Conservation (phyloP, 2,888 invertebrate species). For the Drosophila mayaguana region DNA sequence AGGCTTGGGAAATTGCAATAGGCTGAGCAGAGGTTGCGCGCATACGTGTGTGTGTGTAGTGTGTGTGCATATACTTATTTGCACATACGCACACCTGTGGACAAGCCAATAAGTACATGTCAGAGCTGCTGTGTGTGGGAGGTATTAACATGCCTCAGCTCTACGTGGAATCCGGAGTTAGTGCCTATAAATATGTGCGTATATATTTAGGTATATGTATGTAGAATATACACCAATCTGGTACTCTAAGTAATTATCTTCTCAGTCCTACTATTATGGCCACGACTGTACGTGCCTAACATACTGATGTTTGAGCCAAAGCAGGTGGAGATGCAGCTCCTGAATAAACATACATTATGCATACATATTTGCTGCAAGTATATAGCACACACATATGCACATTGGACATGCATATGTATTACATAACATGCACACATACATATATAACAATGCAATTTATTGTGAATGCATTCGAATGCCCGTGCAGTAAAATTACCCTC, state of each 20-base stretch:
- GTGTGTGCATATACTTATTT: not conserved
- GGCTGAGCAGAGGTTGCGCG: not conserved
- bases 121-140: too few relatives aligned
- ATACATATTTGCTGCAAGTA: not conserved
- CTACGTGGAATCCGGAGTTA: too few relatives aligned
- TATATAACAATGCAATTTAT: conserved; percentile 11
- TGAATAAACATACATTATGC: conserved; percentile 14
- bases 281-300: not conserved
- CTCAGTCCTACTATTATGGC: not conserved
- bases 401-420: not conserved
- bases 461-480: too few relatives aligned
- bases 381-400: not conserved
- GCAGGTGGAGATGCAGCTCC: conserved; percentile 5
- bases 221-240: too few relatives aligned
- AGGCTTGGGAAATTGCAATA: conserved; percentile 2
- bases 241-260: too few relatives aligned
- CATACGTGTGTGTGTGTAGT: too few relatives aligned
- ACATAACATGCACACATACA: not conserved
- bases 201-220: not conserved
- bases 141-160: too few relatives aligned
- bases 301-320: not conserved
- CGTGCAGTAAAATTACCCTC: not conserved
- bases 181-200: too few relatives aligned
- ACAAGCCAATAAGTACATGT: not conserved
- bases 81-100: not conserved